These are phyloP conservation scores for Neogale vison DNA, from an alignment of 2,113 vertebrate genomes.

Conservation along the genomic window DNA sequence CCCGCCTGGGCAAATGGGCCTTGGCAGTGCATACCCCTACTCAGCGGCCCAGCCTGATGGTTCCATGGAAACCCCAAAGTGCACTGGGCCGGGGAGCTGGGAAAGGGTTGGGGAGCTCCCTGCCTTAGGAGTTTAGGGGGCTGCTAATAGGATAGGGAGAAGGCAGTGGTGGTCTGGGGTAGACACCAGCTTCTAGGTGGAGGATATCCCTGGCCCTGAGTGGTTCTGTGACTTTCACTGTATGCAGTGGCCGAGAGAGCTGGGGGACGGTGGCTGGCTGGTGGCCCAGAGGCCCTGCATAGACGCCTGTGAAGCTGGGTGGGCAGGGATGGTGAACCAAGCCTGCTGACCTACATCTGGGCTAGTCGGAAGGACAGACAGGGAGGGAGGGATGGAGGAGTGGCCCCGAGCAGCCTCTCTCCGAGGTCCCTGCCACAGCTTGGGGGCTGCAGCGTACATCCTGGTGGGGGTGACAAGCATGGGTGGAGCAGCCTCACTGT, in stretches of 20 bases:
- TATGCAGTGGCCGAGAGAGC: neutral
- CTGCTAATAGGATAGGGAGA: neutral
- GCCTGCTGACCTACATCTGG: neutral
- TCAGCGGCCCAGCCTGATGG: neutral
- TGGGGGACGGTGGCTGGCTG: neutral
- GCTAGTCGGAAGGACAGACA: neutral
- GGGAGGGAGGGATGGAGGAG: neutral
- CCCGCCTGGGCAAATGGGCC: neutral
- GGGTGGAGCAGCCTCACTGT: neutral
- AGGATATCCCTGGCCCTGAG: neutral
- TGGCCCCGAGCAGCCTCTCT: neutral
- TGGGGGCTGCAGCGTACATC: neutral
- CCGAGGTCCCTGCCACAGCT: neutral
- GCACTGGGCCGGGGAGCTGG: neutral
- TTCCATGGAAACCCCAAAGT: neutral
- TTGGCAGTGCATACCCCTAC: neutral
- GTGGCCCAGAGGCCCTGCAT: neutral
- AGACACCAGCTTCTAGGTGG: rapidly evolving
- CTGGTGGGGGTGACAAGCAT: neutral
- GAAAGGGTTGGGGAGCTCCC: neutral
- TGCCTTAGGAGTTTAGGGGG: neutral
- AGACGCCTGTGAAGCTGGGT: neutral
- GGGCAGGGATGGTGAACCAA: neutral
- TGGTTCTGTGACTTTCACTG: neutral
- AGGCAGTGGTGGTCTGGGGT: neutral